Conservation (phyloP, 2,113 vertebrate species). For the Notechis scutatus region DNA sequence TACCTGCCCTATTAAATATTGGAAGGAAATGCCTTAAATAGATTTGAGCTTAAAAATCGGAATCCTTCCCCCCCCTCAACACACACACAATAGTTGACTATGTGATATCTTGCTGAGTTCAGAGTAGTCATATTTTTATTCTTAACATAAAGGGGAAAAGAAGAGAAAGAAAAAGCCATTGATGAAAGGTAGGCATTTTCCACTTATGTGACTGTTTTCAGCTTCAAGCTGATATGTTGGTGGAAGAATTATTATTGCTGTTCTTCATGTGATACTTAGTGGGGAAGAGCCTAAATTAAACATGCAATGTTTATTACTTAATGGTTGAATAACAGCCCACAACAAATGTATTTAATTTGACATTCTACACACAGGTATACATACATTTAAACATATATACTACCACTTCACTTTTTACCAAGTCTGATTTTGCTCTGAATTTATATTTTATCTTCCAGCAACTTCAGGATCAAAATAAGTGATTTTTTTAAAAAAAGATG, state of each 20-base stretch:
- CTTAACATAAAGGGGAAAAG: neutral
- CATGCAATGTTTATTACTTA: conserved; percentile 43
- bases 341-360: conserved; percentile 24
- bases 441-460: neutral
- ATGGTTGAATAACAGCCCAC: conserved; percentile 26
- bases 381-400: neutral
- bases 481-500: neutral
- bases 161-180: neutral
- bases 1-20: neutral
- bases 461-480: neutral
- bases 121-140: neutral
- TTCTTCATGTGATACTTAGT: conserved; percentile 36
- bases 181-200: neutral
- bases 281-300: conserved; percentile 44
- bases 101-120: neutral
- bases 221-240: conserved; percentile 22
- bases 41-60: neutral
- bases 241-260: conserved; percentile 44
- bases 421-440: neutral
- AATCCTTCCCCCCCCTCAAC: neutral
- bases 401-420: neutral
- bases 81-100: neutral
- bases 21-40: neutral
- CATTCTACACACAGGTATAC: neutral
- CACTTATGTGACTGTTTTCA: neutral